These are phyloP conservation scores for Ectemnius lituratus DNA, from an alignment of 2,888 invertebrate genomes.

Conservation along the genomic window DNA sequence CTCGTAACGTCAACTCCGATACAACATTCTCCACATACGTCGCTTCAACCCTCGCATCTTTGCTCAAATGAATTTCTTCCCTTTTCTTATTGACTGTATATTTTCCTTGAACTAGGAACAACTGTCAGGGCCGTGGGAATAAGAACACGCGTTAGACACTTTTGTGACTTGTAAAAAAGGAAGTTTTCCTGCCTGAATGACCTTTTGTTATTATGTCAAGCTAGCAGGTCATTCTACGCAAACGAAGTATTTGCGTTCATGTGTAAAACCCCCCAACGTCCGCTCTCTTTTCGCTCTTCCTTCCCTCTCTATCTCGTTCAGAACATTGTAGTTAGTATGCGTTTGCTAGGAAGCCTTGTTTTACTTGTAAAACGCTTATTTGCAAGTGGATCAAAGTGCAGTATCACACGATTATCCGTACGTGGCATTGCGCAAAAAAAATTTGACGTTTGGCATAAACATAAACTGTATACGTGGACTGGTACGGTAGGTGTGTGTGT, in stretches of 20 bases:
- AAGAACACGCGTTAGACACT: neutral
- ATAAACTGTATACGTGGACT: neutral
- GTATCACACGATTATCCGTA: conserved; percentile 26
- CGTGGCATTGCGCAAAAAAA: conserved; percentile 36
- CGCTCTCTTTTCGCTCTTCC: neutral
- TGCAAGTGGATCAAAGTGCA: conserved; percentile 44
- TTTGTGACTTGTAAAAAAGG: neutral
- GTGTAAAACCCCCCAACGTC: neutral
- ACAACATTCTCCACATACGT: neutral
- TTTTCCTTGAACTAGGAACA: neutral
- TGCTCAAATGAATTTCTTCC: neutral
- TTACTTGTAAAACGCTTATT: conserved; percentile 15
- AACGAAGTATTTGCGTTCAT: neutral
- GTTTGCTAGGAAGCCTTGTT: neutral
- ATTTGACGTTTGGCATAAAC: conserved; percentile 5
- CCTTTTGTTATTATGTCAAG: no score
- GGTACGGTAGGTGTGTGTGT: no score
- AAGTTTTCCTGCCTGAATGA: no score
- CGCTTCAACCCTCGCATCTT: neutral
- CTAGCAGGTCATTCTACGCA: no score
- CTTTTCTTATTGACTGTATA: neutral
- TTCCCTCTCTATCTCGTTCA: neutral
- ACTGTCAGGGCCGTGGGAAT: conserved; percentile 6
- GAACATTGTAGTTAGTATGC: no score
- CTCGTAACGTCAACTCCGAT: neutral